Evolutionary conservation across 2,888 invertebrate genomes (phyloP).

Genomic region (Apamea anceps): DNA sequence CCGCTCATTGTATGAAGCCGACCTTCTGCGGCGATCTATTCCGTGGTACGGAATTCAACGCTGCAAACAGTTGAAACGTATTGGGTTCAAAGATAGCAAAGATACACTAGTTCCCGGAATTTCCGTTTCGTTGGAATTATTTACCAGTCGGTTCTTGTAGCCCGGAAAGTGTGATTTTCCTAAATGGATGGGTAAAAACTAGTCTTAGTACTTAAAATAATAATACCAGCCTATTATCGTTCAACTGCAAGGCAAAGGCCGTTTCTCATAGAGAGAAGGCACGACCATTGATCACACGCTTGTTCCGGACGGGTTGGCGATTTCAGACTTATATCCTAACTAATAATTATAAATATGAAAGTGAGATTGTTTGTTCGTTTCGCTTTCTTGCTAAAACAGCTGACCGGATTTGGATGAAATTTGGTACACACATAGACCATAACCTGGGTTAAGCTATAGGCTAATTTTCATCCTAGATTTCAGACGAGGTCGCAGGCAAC

Average conservation of each 20-base stretch:
- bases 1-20: too few species aligned
- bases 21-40: background rate
- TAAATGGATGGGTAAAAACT: background rate
- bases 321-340: background rate
- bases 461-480: too few species aligned
- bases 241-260: background rate
- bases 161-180: background rate
- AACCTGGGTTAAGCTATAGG: too few species aligned
- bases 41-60: slow-evolving; percentile 4
- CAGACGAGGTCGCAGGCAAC: too few species aligned
- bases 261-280: background rate
- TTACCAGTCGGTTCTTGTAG: background rate
- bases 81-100: slow-evolving; percentile 43
- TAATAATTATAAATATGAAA: too few species aligned
- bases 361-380: too few species aligned
- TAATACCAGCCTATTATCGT: background rate
- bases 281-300: background rate
- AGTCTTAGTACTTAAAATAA: background rate
- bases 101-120: slow-evolving; percentile 24
- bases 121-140: slow-evolving; percentile 17
- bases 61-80: slow-evolving; percentile 43
- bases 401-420: too few species aligned
- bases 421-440: too few species aligned
- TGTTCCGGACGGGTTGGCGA: background rate
- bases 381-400: too few species aligned